Base-by-base conservation (phyloP, 2,888 invertebrate genomes). In the Cactoblastis cactorum region DNA sequence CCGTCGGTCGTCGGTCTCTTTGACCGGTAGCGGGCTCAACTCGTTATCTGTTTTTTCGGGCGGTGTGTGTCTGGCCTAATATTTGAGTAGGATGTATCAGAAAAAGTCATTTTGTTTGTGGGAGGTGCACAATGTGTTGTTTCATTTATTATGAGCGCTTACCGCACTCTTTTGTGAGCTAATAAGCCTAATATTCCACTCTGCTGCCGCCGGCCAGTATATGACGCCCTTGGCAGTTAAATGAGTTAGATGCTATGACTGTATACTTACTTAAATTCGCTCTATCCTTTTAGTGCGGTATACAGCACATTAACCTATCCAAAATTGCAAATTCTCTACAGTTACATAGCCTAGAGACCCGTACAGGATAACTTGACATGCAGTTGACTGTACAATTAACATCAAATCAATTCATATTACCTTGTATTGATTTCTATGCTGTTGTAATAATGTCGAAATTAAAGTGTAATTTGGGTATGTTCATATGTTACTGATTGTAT, bases 11-110 rank as follows among this genome's bases (percentile, higher is more conserved):
- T 73, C 79, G 78, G 79, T 63, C 67, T 71, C 84, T 88, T 87
- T 86, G 87, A 80, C 84, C 89, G 83, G 89, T 88, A 88, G 87
- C 86, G 71, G n/a, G 64, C 60, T 67, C 68, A 68, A 78, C 75
- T 87, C 80, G 85, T 86, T 88, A 86, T 85, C 83, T 79, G 65
- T 76, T 83, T 86, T 86, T 83, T 81, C 65, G 68, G 71, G 62
- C 74, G 74, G 73, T 83, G 81, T 84, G 81, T 84, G 82, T 81
- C 78, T 80, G 62, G 72, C 77, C 81, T 82, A 83, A 86, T 88
- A 83, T 88, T 86, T 85, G 85, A 71, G 78, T 80, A 83, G 83
- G 80, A 69, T 63, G 73, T 66, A 68, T 66, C 56, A 66, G 55
- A 80, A 81, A 83, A 83, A 82, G 75, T 72, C 70, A 72, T 79